Percentiles rank a stretch among this genome's conserved stretches.
Evolutionary conservation across 2,797 vertebrate genomes (phyloP).

Genomic region (Poecile montanus): DNA sequence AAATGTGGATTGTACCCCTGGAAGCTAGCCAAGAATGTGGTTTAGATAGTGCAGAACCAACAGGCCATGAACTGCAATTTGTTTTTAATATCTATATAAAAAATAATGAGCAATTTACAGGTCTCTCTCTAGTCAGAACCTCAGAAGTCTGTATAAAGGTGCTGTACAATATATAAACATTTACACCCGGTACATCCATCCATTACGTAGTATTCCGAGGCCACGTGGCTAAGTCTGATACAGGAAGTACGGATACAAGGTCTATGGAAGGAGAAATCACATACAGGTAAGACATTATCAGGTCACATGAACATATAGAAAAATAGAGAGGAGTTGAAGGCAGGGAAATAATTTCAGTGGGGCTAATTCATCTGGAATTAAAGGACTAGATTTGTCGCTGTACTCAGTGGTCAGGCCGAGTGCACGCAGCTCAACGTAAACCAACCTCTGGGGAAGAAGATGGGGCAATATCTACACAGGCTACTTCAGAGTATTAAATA

Average conservation of each 20-base stretch:
- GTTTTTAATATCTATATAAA: slow-evolving; percentile 94
- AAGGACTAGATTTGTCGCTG: slow-evolving; percentile 14
- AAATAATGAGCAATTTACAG: slow-evolving; percentile 99
- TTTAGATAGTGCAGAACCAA: slow-evolving; percentile 84
- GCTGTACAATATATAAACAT: slow-evolving; percentile 99
- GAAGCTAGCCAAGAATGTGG: slow-evolving; percentile 70
- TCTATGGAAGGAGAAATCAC: slow-evolving; percentile 76
- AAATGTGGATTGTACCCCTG: background rate
- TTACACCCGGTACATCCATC: slow-evolving; percentile 92
- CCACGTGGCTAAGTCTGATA: slow-evolving; percentile 80
- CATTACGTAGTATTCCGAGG: slow-evolving; percentile 88
- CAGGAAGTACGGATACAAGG: slow-evolving; percentile 74
- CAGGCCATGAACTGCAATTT: slow-evolving; percentile 78
- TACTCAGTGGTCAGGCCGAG: slow-evolving; percentile 25
- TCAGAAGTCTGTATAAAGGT: slow-evolving; percentile 94
- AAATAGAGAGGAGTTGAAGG: slow-evolving; percentile 12
- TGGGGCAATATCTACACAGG: slow-evolving; percentile 39
- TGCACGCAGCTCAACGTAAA: slow-evolving; percentile 12
- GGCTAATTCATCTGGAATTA: slow-evolving; percentile 29
- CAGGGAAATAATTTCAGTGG: slow-evolving; percentile 25
- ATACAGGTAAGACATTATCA: slow-evolving; percentile 70
- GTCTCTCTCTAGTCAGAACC: slow-evolving; percentile 90
- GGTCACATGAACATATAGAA: slow-evolving; percentile 65
- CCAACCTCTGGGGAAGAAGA: slow-evolving; percentile 1
- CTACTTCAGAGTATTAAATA: slow-evolving; percentile 23